Evolutionary conservation across 2,797 vertebrate genomes (phyloP), one percentile per base, ranked within the genome.

Genomic region (Oryzias dopingdopingensis): DNA sequence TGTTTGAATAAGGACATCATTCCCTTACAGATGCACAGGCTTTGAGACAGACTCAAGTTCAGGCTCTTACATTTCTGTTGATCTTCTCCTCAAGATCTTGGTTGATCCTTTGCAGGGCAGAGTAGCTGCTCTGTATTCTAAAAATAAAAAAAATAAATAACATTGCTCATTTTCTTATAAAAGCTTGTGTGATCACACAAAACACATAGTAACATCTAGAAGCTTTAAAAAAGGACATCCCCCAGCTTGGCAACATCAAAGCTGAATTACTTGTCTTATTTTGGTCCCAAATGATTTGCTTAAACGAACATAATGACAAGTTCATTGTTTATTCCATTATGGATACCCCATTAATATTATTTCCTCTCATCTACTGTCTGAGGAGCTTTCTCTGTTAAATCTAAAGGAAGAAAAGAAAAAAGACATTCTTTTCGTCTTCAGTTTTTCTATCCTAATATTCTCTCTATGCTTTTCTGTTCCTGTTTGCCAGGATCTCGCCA

Each of bases 91-190:
- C 96, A 86, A 98, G 93, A 77, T 98, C 96, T 82, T 97, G 96
- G 90, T 99, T 98, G 92, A 98, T 95, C 87, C 95, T 93, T 90
- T 99, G 96, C 88, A 98, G 91, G 3, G 95, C 93, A 65, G 96
- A 91, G 88, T 99, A 98, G 90, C 96, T 95, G 90, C 93, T 98
- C 86, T 98, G 96, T 89, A 97, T 98, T 92, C 97, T 98, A 57
- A 69, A 83, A 41, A 16, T 76, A 52, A 84, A 64, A 79, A 72
- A 63, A 82, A 83, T 62, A 78, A 71, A 54, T n/a, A 42, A 72
- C 58, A 66, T 37, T 24, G 47, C 63, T 73, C 55, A 68, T 49
- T 70, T 26, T 47, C 49, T 61, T 64, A 64, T 56, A 66, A 57
- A 49, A 50, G 56, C 59, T 16, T 52, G 46, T 70, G 14, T n/a